Conservation (phyloP, 2,888 invertebrate species). For the Neoascia interrupta region DNA sequence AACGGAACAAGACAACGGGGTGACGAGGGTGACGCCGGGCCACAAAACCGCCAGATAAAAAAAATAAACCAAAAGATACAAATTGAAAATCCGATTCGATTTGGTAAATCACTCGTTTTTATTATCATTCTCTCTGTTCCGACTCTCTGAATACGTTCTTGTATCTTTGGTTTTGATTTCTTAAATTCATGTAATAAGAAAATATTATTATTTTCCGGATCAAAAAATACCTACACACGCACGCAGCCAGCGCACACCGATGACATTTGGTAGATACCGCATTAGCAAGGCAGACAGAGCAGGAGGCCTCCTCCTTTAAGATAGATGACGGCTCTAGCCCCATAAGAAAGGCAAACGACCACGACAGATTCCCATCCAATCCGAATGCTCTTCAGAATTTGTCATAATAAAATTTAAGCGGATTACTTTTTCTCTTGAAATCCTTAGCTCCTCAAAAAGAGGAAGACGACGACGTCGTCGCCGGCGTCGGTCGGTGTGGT, state of each 20-base stretch:
- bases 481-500: background rate
- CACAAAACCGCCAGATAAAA: background rate
- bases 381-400: conserved; percentile 60
- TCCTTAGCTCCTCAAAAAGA: conserved; percentile 17
- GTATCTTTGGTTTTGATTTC: conserved; percentile 34
- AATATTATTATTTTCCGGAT: conserved; percentile 55
- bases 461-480: background rate
- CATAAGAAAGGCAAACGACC: conserved; percentile 57
- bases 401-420: conserved; percentile 69
- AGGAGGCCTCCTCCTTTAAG: too few species aligned
- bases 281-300: too few species aligned
- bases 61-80: conserved; percentile 18
- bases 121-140: conserved; percentile 15
- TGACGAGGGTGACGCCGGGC: background rate
- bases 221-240: conserved; percentile 36
- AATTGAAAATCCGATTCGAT: conserved; percentile 65
- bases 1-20: background rate
- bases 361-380: conserved; percentile 58
- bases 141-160: background rate
- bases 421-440: conserved; percentile 55
- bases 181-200: conserved; percentile 55
- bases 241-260: background rate
- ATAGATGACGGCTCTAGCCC: conserved; percentile 42
- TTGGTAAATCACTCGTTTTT: conserved; percentile 65
- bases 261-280: conserved; percentile 1